Evolutionary conservation across 2,113 vertebrate species (phyloP).

Genomic region (Asarcornis scutulata): DNA sequence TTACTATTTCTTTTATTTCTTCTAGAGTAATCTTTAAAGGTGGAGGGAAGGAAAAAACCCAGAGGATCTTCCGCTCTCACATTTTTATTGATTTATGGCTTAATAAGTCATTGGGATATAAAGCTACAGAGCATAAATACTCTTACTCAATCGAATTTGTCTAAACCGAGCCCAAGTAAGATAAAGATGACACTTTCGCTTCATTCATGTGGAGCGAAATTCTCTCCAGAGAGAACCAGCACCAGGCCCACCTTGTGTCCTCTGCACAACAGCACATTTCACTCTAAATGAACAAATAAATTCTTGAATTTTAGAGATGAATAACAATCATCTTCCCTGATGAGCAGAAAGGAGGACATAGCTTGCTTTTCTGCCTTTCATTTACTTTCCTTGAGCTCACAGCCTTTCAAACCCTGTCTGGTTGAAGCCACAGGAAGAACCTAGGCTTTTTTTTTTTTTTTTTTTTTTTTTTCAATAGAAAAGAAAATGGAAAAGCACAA

Average conservation of each 20-base stretch:
- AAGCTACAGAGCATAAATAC: neutral
- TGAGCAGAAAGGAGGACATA: neutral
- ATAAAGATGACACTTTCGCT: neutral
- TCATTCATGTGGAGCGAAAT: neutral
- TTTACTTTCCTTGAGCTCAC: neutral
- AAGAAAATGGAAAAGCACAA: neutral
- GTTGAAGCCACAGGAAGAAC: neutral
- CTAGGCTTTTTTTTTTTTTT: neutral
- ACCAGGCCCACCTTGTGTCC: neutral
- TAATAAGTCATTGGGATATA: conserved; percentile 2
- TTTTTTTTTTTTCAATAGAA: neutral
- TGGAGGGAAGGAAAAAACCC: rapidly evolving
- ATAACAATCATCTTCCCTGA: neutral
- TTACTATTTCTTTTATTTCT: conserved; percentile 25
- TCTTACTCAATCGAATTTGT: neutral
- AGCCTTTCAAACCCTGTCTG: neutral
- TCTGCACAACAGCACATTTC: neutral
- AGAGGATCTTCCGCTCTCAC: neutral
- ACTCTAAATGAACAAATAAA: neutral
- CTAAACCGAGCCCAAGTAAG: neutral
- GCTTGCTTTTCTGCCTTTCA: conserved; percentile 4
- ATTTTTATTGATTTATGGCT: neutral
- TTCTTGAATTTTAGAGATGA: neutral
- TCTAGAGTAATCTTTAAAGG: neutral
- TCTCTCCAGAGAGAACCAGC: neutral